phyloP scores from a whole-genome alignment of 2,797 vertebrate genomes.

The Heterohyrax brucei region DNA sequence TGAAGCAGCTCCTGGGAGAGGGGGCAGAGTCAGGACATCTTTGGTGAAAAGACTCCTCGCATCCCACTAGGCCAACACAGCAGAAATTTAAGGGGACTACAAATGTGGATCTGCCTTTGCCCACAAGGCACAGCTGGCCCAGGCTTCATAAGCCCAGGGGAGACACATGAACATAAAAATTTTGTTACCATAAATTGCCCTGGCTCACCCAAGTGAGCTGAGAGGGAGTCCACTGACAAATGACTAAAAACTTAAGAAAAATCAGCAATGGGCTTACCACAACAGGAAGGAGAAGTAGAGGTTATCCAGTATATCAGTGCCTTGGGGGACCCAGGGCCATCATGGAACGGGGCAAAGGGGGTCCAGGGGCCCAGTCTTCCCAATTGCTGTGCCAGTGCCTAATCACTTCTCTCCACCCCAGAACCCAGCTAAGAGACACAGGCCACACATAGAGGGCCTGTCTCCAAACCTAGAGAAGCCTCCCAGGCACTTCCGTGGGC shows the following conservation, averaged over 20 bases:
- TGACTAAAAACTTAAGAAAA: constrained; percentile 58
- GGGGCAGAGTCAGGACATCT: constrained; percentile 80
- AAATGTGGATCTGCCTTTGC: not conserved
- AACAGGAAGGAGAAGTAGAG: constrained; percentile 41
- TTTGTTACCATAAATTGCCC: not conserved
- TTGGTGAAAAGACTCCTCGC: constrained; percentile 82
- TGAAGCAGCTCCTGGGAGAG: not conserved
- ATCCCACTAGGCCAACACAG: not conserved
- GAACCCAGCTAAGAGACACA: not conserved
- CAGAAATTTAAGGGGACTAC: constrained; percentile 18
- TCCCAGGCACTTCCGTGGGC: constrained; percentile 69
- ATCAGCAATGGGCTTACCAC: not conserved
- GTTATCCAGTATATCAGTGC: not conserved
- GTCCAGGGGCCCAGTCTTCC: constrained; percentile 2
- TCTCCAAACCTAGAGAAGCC: constrained; percentile 8
- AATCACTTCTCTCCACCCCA: not conserved
- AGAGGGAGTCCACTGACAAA: constrained; percentile 59
- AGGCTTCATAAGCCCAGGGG: not conserved
- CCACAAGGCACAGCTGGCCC: not conserved
- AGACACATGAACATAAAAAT: not conserved
- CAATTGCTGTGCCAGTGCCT: not conserved
- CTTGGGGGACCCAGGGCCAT: not conserved
- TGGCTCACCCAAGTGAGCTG: not conserved
- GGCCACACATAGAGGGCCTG: not conserved
- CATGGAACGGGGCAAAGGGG: rapidly evolving